These are phyloP conservation scores for Diorhabda elongata DNA, from an alignment of 1,140 invertebrate genomes.

Conservation along the genomic window DNA sequence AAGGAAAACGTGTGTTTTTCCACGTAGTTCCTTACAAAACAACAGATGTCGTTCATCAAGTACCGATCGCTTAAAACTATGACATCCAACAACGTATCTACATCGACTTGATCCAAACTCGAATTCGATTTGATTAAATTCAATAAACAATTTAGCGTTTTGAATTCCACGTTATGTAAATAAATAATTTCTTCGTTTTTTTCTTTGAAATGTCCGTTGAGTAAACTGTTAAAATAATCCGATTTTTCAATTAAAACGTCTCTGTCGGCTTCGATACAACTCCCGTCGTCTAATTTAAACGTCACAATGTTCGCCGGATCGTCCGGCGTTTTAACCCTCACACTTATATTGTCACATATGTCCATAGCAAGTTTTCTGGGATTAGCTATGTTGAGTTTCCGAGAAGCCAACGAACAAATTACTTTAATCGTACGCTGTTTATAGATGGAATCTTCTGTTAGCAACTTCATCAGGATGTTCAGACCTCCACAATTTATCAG, in stretches of 20 bases:
- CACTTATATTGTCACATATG: slow-evolving; percentile 21
- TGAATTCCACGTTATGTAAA: slow-evolving; percentile 54
- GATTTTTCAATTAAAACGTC: slow-evolving; percentile 59
- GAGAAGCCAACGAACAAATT: slow-evolving; percentile 48
- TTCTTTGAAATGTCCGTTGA: slow-evolving; percentile 63
- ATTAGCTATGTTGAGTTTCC: slow-evolving; percentile 41
- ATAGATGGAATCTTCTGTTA: slow-evolving; percentile 25
- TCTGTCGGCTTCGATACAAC: slow-evolving; percentile 56
- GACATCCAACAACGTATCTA: slow-evolving; percentile 60
- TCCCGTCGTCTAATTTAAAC: slow-evolving; percentile 62
- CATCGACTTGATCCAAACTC: slow-evolving; percentile 42
- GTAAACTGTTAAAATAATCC: slow-evolving; percentile 61
- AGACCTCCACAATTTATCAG: slow-evolving; percentile 40
- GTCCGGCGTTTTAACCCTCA: slow-evolving; percentile 26
- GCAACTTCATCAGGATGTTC: slow-evolving; percentile 35
- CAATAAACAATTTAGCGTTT: slow-evolving; percentile 53
- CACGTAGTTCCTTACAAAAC: slow-evolving; percentile 53
- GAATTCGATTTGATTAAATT: slow-evolving; percentile 51
- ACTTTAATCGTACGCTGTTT: slow-evolving; percentile 31
- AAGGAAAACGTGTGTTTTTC: slow-evolving; percentile 49
- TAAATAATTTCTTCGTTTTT: slow-evolving; percentile 55
- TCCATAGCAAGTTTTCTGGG: slow-evolving; percentile 9
- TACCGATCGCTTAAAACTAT: slow-evolving; percentile 62
- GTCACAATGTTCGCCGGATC: slow-evolving; percentile 50
- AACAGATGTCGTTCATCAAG: slow-evolving; percentile 56